Percentiles rank a stretch among this genome's conserved stretches.
phyloP scores from a whole-genome alignment of 2,888 invertebrate species.

The Bombyx huttoni region DNA sequence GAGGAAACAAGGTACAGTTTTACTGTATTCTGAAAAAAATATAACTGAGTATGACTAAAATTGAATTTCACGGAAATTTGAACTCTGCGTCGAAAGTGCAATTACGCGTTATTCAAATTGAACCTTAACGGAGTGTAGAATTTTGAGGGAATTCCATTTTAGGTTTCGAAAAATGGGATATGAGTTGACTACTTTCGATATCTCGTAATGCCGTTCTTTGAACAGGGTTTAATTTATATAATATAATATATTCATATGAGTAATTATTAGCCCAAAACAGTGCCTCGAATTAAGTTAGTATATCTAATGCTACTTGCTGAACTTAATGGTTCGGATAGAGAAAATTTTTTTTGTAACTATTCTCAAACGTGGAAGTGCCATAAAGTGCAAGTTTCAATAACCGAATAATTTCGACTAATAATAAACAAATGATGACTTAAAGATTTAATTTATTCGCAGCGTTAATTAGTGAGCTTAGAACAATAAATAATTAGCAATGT shows the following conservation, averaged over 20 bases:
- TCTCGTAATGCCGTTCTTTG: not conserved
- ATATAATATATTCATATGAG: not conserved
- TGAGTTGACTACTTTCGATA: not conserved
- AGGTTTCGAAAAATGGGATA: not conserved
- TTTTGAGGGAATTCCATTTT: conserved; percentile 45
- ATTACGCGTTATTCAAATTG: conserved; percentile 16
- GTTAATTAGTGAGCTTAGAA: not conserved
- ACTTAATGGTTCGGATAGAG: not conserved
- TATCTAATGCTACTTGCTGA: not conserved
- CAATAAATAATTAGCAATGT: not conserved
- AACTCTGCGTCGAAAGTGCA: conserved; percentile 41
- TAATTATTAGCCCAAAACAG: not conserved
- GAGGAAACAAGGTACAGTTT: too few species aligned
- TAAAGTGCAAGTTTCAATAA: not conserved
- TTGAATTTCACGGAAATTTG: too few species aligned
- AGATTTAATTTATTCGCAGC: not conserved
- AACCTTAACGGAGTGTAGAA: conserved; percentile 13
- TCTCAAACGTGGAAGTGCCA: not conserved
- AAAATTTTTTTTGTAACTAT: not conserved
- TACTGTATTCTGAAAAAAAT: too few species aligned
- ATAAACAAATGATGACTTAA: not conserved
- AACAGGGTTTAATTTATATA: not conserved
- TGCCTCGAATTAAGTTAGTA: not conserved
- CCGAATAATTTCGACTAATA: not conserved
- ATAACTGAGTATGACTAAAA: too few species aligned